Evolutionary conservation across 2,888 invertebrate species (phyloP), one percentile per base, ranked within the genome.

Genomic region (Leptinotarsa tumamoca): DNA sequence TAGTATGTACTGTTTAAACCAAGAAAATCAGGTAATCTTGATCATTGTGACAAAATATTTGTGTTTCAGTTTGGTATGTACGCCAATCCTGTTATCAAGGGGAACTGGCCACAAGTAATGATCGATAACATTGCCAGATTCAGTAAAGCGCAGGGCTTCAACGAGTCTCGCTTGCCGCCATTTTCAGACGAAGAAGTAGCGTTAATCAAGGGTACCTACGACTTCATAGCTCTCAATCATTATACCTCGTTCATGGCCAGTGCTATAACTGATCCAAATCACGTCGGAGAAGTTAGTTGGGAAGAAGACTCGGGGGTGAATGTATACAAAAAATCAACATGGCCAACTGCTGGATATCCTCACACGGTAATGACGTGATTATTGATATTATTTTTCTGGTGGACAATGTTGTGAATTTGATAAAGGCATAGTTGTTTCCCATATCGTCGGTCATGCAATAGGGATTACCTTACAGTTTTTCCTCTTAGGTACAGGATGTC

Each of bases 101-200:
- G 94, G 1, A 92, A 94, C 86, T 94, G 94, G 86, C 94, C 94
- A 0, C 86, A 89, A 68, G 83, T 92, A 0, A 93, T 94, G 93
- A 91, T 92, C 71, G 88, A 90, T 50, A 87, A 90, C 10, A 89
- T 94, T n/a, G 90, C 88, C 66, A 87, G 89, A 1, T 89, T 91
- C 68, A 94, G 94, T 77, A 68, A 71, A 67, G 18, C 69, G n/a
- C 83, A 85, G 81, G 83, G 83, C 15, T 93, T 90, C 80, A 84
- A 88, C 0, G 87, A 90, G 15, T 93, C 94, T 0, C 90, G 94
- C 17, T 88, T 94, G 5, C 94, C 94, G 0, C 85, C 84, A 71
- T 93, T 94, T 83, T 92, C 91, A 0, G 51, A 83, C 0, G 89
- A 91, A 49, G 94, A 95, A 89, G 88, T 94, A 5, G 85, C 88